These are phyloP conservation scores for Sternotherus odoratus DNA, from an alignment of 2,797 vertebrate species.

Conservation along the genomic window DNA sequence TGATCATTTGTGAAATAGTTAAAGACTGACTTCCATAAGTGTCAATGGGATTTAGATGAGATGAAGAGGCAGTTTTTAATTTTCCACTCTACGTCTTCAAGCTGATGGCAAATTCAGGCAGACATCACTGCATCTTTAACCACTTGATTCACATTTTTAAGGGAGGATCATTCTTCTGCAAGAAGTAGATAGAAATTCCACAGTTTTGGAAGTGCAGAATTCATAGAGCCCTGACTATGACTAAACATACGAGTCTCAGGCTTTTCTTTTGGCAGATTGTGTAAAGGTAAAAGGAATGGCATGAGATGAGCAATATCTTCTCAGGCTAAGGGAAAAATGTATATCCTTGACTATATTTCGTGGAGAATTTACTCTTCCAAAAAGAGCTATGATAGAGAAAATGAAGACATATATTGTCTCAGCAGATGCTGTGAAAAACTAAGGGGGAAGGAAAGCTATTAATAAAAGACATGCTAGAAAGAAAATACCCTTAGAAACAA, in stretches of 20 bases:
- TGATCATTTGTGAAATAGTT: background rate
- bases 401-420: background rate
- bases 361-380: conserved; percentile 48
- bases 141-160: background rate
- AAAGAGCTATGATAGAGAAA: conserved; percentile 43
- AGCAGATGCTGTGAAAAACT: conserved; percentile 15
- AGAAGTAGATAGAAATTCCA: background rate
- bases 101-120: background rate
- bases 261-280: conserved; percentile 31
- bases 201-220: background rate
- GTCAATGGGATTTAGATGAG: background rate
- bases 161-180: background rate
- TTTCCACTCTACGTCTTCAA: background rate
- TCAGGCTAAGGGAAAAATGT: conserved; percentile 14
- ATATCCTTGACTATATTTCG: conserved; percentile 39
- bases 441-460: conserved; percentile 29
- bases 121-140: background rate
- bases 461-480: conserved; percentile 6
- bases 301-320: background rate
- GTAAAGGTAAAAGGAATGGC: conserved; percentile 45
- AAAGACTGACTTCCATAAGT: conserved; percentile 36
- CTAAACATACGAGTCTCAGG: background rate
- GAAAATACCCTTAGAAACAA: conserved; percentile 44
- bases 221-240: background rate
- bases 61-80: background rate